Conservation (phyloP, 2,797 vertebrate species). For the Geotria australis region DNA sequence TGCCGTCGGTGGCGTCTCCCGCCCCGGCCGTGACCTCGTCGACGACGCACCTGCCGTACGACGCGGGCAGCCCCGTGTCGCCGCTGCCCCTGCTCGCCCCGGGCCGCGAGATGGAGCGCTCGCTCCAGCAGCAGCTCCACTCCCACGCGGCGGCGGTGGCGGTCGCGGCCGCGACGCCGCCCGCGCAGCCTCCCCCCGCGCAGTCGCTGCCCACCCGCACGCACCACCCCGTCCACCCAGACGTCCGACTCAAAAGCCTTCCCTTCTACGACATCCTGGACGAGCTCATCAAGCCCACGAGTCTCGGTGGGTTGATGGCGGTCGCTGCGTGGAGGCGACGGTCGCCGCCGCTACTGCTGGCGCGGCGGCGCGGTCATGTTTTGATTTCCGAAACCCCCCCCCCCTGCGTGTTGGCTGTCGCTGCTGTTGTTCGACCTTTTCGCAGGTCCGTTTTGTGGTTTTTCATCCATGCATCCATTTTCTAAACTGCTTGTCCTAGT, state of each 20-base stretch:
- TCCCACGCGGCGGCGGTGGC: neutral
- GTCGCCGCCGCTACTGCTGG: no score
- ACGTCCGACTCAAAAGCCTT: constrained; percentile 38
- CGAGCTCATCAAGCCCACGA: constrained; percentile 19
- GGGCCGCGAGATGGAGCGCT: neutral
- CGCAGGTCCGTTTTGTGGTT: no score
- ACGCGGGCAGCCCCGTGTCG: neutral
- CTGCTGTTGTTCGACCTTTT: no score
- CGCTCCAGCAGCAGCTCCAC: neutral
- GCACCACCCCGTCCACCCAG: constrained; percentile 62
- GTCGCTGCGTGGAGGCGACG: neutral
- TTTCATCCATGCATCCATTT: no score
- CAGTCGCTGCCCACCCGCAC: neutral
- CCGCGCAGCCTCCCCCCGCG: neutral
- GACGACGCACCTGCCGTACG: neutral
- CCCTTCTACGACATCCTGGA: constrained; percentile 20
- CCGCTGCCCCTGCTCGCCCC: neutral
- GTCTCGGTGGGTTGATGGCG: constrained; percentile 11
- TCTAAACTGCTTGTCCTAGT: no score
- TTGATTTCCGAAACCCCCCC: no score
- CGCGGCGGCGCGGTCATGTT: no score
- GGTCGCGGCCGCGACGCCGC: no score
- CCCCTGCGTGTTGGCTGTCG: no score
- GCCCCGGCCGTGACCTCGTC: neutral
- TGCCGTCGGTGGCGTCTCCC: no score